Evolutionary conservation across 1,140 invertebrate species (phyloP).

Genomic region (Chionoecetes opilio): DNA sequence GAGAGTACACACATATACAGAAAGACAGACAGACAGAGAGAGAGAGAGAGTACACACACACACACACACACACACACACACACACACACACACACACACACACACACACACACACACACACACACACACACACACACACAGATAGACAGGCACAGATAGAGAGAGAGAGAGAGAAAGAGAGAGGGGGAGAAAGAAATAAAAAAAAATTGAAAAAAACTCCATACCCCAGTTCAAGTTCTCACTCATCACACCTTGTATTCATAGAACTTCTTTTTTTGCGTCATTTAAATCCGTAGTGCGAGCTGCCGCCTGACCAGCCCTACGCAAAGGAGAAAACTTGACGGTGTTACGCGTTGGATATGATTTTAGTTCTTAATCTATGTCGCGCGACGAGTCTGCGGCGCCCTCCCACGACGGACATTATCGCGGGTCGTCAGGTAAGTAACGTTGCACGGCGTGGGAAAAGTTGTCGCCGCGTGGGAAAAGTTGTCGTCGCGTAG

Average conservation of each 20-base stretch:
- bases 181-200: no score
- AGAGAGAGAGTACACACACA: not conserved
- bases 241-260: not conserved
- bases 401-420: not conserved
- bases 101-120: not conserved
- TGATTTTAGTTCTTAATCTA: slow-evolving; percentile 10
- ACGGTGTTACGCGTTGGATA: not conserved
- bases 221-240: no score
- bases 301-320: not conserved
- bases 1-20: not conserved
- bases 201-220: no score
- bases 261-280: not conserved
- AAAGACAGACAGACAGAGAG: not conserved
- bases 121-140: not conserved
- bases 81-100: not conserved
- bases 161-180: not conserved
- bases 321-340: not conserved
- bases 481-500: no score
- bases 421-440: not conserved
- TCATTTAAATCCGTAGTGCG: not conserved
- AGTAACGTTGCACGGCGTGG: not conserved
- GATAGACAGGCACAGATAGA: not conserved
- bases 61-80: not conserved
- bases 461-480: not conserved
- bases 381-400: not conserved